Evolutionary conservation across 2,888 invertebrate genomes (phyloP), one percentile per base, ranked within the genome.

Genomic region (Psylliodes chrysocephalus): DNA sequence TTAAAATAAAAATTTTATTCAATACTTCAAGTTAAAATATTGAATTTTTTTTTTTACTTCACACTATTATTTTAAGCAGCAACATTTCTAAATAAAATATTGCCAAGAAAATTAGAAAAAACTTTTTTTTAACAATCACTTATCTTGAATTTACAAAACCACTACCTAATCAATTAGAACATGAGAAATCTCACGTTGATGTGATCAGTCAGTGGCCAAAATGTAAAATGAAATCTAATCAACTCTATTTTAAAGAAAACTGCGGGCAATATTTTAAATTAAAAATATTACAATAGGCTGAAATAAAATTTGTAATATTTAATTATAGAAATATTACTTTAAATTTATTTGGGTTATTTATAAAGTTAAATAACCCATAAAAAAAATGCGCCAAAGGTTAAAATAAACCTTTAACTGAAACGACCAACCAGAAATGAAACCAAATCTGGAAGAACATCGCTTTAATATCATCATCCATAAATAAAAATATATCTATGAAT

Each of bases 281-380:
- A 40, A 59, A 49, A 59, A 59, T 51, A 59, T 59, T 28, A 46
- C 56, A 18, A 15, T 54, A 54, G 28, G 2, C n/a, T 42, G 12
- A 17, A 53, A 54, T 19, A 14, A 7, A 28, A 22, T 22, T n/a
- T 33, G 33, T 33, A 33, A 33, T 33, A 33, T 33, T 33, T 33
- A 33, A 33, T 33, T 33, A 33, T 33, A 33, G 8, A 33, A 33
- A 33, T 33, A 33, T 33, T 33, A 33, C 33, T 10, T n/a, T 2
- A 33, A n/a, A 33, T 7, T 22, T 2, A 22, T 6, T 22, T 22
- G 3, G 22, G 22, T 22, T 22, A 22, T 22, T 22, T 22, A 22
- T 22, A 4, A n/a, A n/a, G 2, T 22, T 22, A 22, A 22, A 22
- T 22, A 22, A 22, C 22, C 22, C n/a, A n/a, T 22, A 22, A 22